These are phyloP conservation scores for Archocentrus centrarchus DNA, from an alignment of 2,113 vertebrate species.

Conservation along the genomic window DNA sequence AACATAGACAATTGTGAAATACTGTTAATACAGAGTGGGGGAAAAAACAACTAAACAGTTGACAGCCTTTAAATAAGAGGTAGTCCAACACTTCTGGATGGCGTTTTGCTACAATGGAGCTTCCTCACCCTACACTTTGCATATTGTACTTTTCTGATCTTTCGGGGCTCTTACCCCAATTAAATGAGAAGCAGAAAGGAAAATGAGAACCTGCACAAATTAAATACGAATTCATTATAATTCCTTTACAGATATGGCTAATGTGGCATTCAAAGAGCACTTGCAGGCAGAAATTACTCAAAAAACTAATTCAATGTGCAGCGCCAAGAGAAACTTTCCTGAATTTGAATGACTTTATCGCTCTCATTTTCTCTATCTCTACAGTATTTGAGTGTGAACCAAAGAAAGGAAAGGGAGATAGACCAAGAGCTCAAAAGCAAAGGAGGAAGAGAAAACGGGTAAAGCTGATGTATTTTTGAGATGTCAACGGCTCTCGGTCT, in stretches of 20 bases:
- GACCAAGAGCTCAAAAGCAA: neutral
- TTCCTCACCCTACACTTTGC: neutral
- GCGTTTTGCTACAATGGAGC: neutral
- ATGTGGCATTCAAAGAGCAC: conserved; percentile 50
- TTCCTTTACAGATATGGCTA: conserved; percentile 45
- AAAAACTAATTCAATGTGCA: conserved; percentile 44
- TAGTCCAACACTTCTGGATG: neutral
- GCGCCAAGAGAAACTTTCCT: conserved; percentile 43
- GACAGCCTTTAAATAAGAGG: neutral
- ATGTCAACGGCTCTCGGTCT: conserved; percentile 24
- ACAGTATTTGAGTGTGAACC: neutral
- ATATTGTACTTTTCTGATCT: conserved; percentile 18
- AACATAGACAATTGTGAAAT: too few species aligned
- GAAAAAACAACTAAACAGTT: neutral
- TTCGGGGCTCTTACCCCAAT: neutral
- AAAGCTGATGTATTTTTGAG: conserved; percentile 2
- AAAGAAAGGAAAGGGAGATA: conserved; percentile 26
- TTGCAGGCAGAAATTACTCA: conserved; percentile 43
- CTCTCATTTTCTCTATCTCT: conserved; percentile 54
- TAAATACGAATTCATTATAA: conserved; percentile 59
- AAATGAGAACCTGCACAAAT: conserved; percentile 42
- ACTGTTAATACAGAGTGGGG: too few species aligned
- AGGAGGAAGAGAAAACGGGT: neutral
- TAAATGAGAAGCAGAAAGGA: conserved; percentile 4
- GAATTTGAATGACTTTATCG: conserved; percentile 70